Evolutionary conservation across 2,797 vertebrate species (phyloP).

Genomic region (Cyclopterus lumpus): DNA sequence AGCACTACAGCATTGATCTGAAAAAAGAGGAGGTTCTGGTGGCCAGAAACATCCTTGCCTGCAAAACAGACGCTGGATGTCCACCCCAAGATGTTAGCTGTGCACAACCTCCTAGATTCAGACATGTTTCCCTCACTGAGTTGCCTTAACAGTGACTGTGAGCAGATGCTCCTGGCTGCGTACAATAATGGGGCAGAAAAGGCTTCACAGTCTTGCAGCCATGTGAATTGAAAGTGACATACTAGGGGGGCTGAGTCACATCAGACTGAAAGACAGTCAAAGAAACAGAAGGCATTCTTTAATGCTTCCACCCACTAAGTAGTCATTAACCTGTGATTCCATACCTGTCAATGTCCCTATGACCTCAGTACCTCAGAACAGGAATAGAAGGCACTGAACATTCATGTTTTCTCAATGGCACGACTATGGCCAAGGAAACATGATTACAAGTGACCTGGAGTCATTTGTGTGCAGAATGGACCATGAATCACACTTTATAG

Average conservation of each 20-base stretch:
- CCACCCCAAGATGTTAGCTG: not conserved
- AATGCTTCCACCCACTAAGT: not conserved
- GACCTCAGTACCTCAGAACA: too few relatives aligned
- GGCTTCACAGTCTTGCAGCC: not conserved
- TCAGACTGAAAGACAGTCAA: too few relatives aligned
- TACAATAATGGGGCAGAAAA: constrained; percentile 1
- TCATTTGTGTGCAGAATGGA: too few relatives aligned
- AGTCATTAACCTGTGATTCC: not conserved
- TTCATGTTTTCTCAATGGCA: too few relatives aligned
- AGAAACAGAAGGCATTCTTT: not conserved
- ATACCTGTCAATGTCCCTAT: not conserved
- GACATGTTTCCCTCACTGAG: not conserved
- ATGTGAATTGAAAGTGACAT: constrained; percentile 2
- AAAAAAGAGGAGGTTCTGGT: too few relatives aligned
- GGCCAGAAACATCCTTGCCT: not conserved
- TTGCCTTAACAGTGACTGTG: not conserved
- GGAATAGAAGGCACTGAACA: too few relatives aligned
- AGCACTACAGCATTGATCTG: too few relatives aligned
- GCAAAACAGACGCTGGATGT: not conserved
- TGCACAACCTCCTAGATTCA: not conserved
- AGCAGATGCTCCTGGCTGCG: not conserved
- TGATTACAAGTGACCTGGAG: not conserved
- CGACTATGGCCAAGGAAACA: not conserved
- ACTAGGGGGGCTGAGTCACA: not conserved
- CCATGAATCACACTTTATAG: too few relatives aligned